Percentiles rank a stretch among this genome's conserved stretches.
phyloP scores from a whole-genome alignment of 92 coral and sea anemone genomes.

The Zoanthus gigantus region DNA sequence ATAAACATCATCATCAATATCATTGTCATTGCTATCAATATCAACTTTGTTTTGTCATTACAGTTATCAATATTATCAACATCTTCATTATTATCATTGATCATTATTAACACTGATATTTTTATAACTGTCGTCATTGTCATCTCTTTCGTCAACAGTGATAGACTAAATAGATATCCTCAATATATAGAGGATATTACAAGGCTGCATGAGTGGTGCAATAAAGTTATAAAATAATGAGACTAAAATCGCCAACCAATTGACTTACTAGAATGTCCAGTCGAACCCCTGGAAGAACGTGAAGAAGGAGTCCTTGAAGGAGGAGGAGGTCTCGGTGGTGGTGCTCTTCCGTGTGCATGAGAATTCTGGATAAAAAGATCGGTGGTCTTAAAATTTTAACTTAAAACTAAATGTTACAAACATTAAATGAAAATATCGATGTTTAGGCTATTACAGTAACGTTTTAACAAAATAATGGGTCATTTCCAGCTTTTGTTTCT shows the following conservation, averaged over 20 bases:
- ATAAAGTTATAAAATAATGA: not conserved
- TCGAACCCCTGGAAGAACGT: constrained; percentile 54
- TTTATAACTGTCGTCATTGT: not conserved
- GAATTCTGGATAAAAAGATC: not conserved
- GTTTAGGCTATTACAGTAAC: too few species aligned
- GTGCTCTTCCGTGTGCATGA: constrained; percentile 47
- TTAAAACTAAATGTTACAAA: too few species aligned
- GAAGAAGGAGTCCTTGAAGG: constrained; percentile 70
- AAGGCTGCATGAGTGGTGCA: not conserved
- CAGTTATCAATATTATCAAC: not conserved
- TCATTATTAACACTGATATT: not conserved
- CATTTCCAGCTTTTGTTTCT: not conserved
- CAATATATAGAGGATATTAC: too few species aligned
- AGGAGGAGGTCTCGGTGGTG: constrained; percentile 93
- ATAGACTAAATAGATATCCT: too few species aligned
- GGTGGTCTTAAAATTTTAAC: not conserved
- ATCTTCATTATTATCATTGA: not conserved
- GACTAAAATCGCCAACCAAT: not conserved
- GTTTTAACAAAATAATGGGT: not conserved
- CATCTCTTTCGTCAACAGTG: not conserved
- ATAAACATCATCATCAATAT: not conserved
- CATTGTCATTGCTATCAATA: not conserved
- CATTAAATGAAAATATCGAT: too few species aligned
- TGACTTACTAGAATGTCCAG: constrained; percentile 73
- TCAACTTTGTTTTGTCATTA: too few species aligned